These are phyloP conservation scores for Sitta carolinensis DNA, from an alignment of 2,797 vertebrate genomes.

Conservation along the genomic window DNA sequence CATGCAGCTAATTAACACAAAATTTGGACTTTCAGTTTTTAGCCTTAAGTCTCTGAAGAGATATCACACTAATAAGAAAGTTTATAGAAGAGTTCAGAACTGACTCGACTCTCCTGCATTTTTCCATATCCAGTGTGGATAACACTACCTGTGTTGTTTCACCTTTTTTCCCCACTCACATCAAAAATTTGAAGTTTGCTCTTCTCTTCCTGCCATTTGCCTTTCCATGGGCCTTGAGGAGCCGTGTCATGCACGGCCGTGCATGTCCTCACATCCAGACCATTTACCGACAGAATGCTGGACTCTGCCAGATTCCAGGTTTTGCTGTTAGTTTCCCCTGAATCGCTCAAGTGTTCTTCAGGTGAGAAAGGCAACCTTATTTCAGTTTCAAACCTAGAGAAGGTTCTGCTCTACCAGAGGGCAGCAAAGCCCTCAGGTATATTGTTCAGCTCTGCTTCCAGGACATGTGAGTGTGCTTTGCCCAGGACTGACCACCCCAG, in stretches of 20 bases:
- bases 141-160: not conserved
- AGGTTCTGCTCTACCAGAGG: not conserved
- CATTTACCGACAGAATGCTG: not conserved
- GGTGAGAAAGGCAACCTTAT: not conserved
- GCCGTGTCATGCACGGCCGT: not conserved
- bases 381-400: not conserved
- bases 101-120: not conserved
- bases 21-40: not conserved
- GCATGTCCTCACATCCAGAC: not conserved
- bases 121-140: not conserved
- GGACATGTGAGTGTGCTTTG: constrained; percentile 12
- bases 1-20: not conserved
- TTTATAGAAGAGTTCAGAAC: not conserved
- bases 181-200: not conserved
- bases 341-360: not conserved
- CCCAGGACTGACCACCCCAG: not conserved
- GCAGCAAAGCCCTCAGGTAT: not conserved
- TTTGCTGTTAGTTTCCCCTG: not conserved
- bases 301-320: not conserved
- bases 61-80: not conserved
- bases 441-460: constrained; percentile 13
- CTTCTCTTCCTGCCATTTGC: not conserved
- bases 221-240: not conserved
- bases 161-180: not conserved
- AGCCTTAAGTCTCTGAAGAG: not conserved